Conservation (phyloP, 30 jellyfish, hydroid and myxozoan genomes). For the Phacellophora camtschatica region DNA sequence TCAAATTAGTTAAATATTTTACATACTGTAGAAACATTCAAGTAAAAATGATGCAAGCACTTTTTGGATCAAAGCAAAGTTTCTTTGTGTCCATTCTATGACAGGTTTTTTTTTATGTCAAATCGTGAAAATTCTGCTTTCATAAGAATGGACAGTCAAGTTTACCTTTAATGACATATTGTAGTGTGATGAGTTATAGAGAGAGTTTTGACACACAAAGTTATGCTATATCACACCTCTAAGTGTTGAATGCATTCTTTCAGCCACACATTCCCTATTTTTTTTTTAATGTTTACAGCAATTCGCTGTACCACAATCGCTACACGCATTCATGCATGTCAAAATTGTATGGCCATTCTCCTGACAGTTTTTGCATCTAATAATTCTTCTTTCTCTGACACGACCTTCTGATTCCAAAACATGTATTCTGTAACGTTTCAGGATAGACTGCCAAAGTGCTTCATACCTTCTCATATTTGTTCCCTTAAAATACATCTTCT, state of each 20-base stretch:
- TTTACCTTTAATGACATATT: background rate
- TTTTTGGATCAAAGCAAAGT: background rate
- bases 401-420: background rate
- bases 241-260: background rate
- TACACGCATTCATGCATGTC: background rate
- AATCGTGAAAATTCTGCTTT: background rate
- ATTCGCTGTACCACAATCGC: background rate
- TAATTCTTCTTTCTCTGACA: background rate
- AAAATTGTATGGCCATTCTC: background rate
- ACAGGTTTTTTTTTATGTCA: background rate
- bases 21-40: background rate
- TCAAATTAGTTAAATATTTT: background rate
- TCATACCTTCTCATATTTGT: background rate
- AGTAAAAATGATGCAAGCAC: background rate
- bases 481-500: background rate
- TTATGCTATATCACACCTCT: too few relatives aligned
- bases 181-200: too few relatives aligned
- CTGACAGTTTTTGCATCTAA: background rate
- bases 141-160: background rate
- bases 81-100: background rate
- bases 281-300: background rate
- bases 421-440: background rate
- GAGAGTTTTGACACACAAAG: too few relatives aligned
- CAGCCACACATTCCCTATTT: background rate
- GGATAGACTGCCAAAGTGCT: background rate